These are phyloP conservation scores for Dasyurus viverrinus DNA, from an alignment of 2,113 vertebrate genomes.

Conservation along the genomic window DNA sequence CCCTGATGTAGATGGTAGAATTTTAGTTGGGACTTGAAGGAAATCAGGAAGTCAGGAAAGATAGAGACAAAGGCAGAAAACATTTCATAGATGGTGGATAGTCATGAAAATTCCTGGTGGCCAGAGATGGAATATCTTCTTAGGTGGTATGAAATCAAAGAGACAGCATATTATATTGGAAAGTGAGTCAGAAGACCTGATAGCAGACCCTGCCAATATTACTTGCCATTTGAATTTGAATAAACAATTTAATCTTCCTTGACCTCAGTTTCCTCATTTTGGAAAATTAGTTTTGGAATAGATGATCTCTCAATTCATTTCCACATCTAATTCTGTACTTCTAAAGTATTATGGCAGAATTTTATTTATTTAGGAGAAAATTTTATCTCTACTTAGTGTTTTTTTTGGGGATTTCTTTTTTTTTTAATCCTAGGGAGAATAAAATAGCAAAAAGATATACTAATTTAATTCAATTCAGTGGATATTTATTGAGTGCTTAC, in stretches of 20 bases:
- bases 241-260: background rate
- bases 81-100: background rate
- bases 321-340: background rate
- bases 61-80: background rate
- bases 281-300: background rate
- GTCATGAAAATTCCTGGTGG: background rate
- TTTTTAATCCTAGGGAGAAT: background rate
- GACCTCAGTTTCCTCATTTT: background rate
- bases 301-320: background rate
- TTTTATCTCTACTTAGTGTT: background rate
- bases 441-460: background rate
- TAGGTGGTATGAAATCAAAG: background rate
- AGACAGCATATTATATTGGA: background rate
- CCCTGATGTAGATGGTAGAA: background rate
- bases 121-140: background rate
- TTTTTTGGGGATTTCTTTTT: background rate
- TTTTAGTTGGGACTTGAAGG: background rate
- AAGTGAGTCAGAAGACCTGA: background rate
- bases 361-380: background rate
- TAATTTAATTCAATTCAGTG: background rate
- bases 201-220: background rate
- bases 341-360: background rate
- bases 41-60: background rate
- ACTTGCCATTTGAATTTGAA: background rate
- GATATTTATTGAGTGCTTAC: background rate